Conservation (phyloP, 2,888 invertebrate species). For the Polyommatus icarus region DNA sequence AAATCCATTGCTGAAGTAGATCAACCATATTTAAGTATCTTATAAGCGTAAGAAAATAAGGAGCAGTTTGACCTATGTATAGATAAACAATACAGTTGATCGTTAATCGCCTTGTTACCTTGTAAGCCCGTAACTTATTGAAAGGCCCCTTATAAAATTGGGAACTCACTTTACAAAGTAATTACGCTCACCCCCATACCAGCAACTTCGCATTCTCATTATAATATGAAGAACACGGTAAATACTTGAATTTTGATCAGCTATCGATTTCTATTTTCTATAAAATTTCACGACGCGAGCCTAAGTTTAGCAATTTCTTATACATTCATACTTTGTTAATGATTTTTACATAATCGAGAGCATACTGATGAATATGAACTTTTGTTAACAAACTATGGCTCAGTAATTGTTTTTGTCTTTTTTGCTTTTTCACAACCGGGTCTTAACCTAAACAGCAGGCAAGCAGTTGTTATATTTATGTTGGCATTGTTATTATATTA, state of each 20-base stretch:
- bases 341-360: neutral
- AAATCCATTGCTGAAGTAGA: too few species aligned
- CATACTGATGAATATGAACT: too few species aligned
- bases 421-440: too few species aligned
- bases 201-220: constrained; percentile 62
- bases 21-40: too few species aligned
- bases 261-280: constrained; percentile 20
- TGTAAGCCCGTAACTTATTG: constrained; percentile 24
- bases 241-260: constrained; percentile 47
- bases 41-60: neutral
- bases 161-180: constrained; percentile 31
- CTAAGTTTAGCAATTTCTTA: constrained; percentile 21
- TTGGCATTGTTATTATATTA: too few species aligned
- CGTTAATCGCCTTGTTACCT: constrained; percentile 19
- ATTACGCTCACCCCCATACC: constrained; percentile 28
- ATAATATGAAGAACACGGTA: constrained; percentile 57
- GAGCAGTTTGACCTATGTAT: neutral
- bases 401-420: too few species aligned
- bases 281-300: constrained; percentile 12
- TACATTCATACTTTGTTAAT: neutral
- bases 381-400: too few species aligned
- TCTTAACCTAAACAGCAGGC: too few species aligned
- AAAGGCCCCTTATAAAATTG: constrained; percentile 29
- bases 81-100: neutral
- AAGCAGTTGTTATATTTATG: too few species aligned